Percentiles rank a stretch among this genome's conserved stretches.
phyloP scores from a whole-genome alignment of 2,888 invertebrate genomes.

The Hyppa rectilinea region DNA sequence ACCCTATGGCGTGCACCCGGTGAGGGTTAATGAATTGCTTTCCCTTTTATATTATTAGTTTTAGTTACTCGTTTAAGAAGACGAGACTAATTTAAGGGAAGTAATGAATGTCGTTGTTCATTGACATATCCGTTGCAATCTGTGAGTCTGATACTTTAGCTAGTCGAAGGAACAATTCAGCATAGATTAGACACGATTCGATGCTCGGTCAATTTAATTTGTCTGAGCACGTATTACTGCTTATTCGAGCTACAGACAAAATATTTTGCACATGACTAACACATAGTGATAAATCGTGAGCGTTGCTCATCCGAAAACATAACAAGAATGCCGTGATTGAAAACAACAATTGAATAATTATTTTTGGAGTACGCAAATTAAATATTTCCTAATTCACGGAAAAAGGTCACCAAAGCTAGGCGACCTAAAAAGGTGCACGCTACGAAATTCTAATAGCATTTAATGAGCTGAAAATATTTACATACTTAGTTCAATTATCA shows the following conservation, averaged over 20 bases:
- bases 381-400: conserved; percentile 19
- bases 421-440: conserved; percentile 18
- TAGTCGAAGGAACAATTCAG: conserved; percentile 30
- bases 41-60: conserved; percentile 73
- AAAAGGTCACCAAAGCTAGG: conserved; percentile 11
- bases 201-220: conserved; percentile 38
- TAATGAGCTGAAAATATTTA: conserved; percentile 46
- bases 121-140: conserved; percentile 62
- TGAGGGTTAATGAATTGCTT: conserved; percentile 72
- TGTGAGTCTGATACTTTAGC: conserved; percentile 41
- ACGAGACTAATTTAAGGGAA: conserved; percentile 60
- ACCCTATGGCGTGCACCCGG: conserved; percentile 53
- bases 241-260: conserved; percentile 26
- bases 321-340: conserved; percentile 31
- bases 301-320: conserved; percentile 47
- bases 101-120: conserved; percentile 59
- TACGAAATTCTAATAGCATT: conserved; percentile 47
- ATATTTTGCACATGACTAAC: conserved; percentile 49
- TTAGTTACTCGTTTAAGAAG: conserved; percentile 60
- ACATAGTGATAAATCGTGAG: conserved; percentile 28
- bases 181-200: conserved; percentile 39
- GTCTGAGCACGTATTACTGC: conserved; percentile 26
- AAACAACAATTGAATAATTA: conserved; percentile 31
- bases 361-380: conserved; percentile 19
- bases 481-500: conserved; percentile 42